Evolutionary conservation across 2,797 vertebrate genomes (phyloP), one percentile per base, ranked within the genome.

Genomic region (Crocidura indochinensis): DNA sequence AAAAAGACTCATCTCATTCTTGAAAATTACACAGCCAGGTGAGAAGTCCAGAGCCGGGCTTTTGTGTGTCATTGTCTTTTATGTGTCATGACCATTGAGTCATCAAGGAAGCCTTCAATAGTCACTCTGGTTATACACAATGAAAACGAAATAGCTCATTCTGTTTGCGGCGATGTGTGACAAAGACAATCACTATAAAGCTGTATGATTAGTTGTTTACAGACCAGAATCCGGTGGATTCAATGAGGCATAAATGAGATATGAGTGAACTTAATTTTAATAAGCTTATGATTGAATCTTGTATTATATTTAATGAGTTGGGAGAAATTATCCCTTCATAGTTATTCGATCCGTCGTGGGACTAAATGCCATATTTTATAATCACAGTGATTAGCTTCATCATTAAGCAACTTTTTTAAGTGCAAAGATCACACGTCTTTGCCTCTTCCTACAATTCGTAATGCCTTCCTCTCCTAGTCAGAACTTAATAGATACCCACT

Each of bases 401-500:
- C 62, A 79, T 22, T 78, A 81, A 84, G 9, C 31, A 60, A 83
- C 24, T 9, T 93, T 69, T 46, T 84, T 49, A 49, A 62, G 10
- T 53, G n/a, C 24, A 93, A 26, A 83, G 31, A 91, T 56, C 29
- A 74, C 17, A n/a, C 6, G 44, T 29, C 1, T 47, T 53, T 49
- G 62, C 12, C 47, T 91, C 10, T 92, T 90, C 64, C 22, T 88
- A 51, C 72, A 20, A 62, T 47, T 94, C 62, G 81, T 81, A 84
- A 49, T 78, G 79, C 27, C 22, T 78, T 84, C 29, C 31, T 82
- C 90, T 60, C 44, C 84, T 71, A 92, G 6, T 75, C 62, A 65
- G 62, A 67, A 53, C 67, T 92, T 74, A 91, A 69, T 81, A 89
- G 89, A 91, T 47, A 87, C 29, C 74, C 86, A 86, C 17, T 76